Evolutionary conservation across 2,113 vertebrate genomes (phyloP).

Genomic region (Motacilla alba): DNA sequence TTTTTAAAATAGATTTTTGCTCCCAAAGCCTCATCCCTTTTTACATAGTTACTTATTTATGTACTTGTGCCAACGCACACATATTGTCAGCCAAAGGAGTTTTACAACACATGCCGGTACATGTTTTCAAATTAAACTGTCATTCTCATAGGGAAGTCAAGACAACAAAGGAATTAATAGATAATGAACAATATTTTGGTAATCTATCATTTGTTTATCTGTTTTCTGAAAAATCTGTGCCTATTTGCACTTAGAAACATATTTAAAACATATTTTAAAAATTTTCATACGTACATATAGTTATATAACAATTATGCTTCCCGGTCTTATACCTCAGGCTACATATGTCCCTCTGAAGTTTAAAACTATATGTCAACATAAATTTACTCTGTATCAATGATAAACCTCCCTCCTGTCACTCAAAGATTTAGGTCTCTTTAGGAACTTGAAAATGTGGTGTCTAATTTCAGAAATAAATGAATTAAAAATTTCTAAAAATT

Average conservation of each 20-base stretch:
- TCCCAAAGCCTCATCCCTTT: background rate
- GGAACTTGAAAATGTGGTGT: background rate
- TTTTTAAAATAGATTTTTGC: background rate
- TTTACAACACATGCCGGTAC: background rate
- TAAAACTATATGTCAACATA: background rate
- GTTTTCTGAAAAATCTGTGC: background rate
- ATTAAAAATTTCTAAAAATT: no score
- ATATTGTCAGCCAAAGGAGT: background rate
- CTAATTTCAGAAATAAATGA: background rate
- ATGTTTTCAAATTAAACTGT: background rate
- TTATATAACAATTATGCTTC: background rate
- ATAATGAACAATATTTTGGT: background rate
- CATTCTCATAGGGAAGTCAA: background rate
- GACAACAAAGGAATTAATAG: background rate
- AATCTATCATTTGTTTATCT: background rate
- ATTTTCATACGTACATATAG: background rate
- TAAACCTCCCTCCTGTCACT: background rate
- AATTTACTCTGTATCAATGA: background rate
- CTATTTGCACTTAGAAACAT: background rate
- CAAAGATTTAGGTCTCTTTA: background rate
- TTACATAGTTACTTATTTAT: background rate
- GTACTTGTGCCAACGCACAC: rapidly evolving
- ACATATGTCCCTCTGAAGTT: background rate
- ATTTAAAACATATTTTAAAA: background rate
- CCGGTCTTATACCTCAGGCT: background rate